Base-by-base conservation (phyloP, 2,113 vertebrate species). In the Aegotheles bennettii region DNA sequence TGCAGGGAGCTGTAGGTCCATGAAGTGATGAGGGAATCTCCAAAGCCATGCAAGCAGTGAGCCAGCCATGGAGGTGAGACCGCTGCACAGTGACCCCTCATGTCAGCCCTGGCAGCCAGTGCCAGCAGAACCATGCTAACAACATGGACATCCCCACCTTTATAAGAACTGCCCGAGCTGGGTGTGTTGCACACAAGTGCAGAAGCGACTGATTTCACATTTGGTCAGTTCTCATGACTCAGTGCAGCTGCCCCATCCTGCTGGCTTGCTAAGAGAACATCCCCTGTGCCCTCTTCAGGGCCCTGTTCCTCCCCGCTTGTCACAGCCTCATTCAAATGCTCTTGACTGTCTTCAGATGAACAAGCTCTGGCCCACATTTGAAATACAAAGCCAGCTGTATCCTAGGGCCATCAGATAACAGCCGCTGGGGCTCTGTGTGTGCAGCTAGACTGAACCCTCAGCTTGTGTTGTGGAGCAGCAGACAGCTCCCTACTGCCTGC, bases 61-160 rank as follows among this genome's bases (percentile, higher is more conserved):
- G 36, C 17, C 35, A 48, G 53, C 12, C 35, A 2, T 1, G 4
- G 53, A 35, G 25, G 38, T 9, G 5, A 53, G 68, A 38, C 47
- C 59, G 73, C 53, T 20, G 71, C 59, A 20, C 20, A 11, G 43
- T 10, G 28, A 9, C 64, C 2, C 1, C 38, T 23, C 14, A 15
- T 0, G 15, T 33, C 5, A 61, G 63, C 21, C 47, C 33, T 23
- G 31, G 50, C 36, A 42, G 54, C 0, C 4, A 40, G n/a, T 2
- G 2, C 10, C 31, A 78, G 73, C 53, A 38, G 33, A 63, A 45
- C 21, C 36, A 18, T 4, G 13, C 38, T 16, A 40, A 28, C 28
- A 50, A 50, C 68, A 36, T 6, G 51, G 60, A 70, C 93, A 61
- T 25, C 56, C 23, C 33, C 53, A 5, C 21, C 56, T 82, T 53